Conservation (phyloP, 1,140 invertebrate genomes). For the Drosophila bocqueti region DNA sequence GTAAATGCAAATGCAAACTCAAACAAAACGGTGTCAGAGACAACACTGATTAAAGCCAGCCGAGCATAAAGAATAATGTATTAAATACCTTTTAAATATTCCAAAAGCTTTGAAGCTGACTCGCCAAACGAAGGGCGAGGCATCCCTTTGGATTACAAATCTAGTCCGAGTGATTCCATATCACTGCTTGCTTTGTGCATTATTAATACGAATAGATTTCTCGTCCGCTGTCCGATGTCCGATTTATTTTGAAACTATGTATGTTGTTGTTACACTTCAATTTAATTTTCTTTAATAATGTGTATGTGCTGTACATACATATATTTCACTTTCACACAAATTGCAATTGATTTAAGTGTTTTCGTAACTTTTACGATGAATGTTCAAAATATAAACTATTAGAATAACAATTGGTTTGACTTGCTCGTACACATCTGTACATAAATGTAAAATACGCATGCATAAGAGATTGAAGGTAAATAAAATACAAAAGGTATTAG, state of each 20-base stretch:
- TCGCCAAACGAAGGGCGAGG: not conserved
- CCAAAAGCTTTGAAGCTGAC: constrained; percentile 11
- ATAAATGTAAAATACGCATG: not conserved
- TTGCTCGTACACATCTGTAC: not conserved
- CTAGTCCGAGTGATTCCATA: constrained; percentile 1
- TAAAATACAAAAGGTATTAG: not conserved
- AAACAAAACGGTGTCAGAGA: constrained; percentile 49
- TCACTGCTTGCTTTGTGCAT: constrained; percentile 17
- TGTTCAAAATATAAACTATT: not conserved
- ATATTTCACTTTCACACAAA: constrained; percentile 1
- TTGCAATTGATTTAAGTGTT: not conserved
- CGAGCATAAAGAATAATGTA: constrained; percentile 46
- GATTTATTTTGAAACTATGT: not conserved
- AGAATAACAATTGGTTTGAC: not conserved
- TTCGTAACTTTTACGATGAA: not conserved
- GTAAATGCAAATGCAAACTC: constrained; percentile 58
- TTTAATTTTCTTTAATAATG: not conserved
- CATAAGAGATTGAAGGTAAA: not conserved
- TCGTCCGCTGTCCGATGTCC: not conserved
- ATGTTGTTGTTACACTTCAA: not conserved
- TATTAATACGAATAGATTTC: constrained; percentile 18
- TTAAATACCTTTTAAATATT: constrained; percentile 40
- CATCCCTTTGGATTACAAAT: constrained; percentile 12
- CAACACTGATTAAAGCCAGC: constrained; percentile 57
- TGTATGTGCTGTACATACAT: not conserved